Conservation (phyloP, 2,797 vertebrate species). For the Merluccius polli region DNA sequence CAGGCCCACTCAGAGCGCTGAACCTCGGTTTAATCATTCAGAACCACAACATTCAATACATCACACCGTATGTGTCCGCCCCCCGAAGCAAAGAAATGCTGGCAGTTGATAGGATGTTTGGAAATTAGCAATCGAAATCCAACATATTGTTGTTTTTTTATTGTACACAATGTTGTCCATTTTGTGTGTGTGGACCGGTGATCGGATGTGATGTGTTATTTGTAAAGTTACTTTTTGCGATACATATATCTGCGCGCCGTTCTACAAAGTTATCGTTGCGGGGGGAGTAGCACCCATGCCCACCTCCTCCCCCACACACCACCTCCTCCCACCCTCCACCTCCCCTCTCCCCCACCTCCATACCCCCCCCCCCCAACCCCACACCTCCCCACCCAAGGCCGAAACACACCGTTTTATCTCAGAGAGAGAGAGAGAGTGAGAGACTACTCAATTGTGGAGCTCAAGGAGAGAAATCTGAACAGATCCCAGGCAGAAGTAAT, state of each 20-base stretch:
- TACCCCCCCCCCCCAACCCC: neutral
- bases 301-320: neutral
- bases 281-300: neutral
- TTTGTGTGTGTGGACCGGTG: neutral
- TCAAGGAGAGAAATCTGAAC: constrained; percentile 2
- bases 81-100: neutral
- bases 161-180: neutral
- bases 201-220: neutral
- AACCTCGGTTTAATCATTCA: neutral
- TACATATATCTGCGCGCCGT: neutral
- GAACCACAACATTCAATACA: neutral
- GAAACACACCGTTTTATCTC: neutral
- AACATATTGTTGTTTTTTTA: no score
- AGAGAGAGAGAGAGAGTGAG: neutral
- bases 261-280: neutral
- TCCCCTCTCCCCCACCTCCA: neutral
- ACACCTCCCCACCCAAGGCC: neutral
- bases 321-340: neutral
- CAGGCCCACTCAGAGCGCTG: neutral
- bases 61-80: neutral
- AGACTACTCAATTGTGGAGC: constrained; percentile 1
- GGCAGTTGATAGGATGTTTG: no score
- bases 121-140: no score
- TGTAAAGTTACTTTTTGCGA: neutral
- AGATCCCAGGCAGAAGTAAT: neutral